These are phyloP conservation scores for Rhineura floridana DNA, from an alignment of 2,113 vertebrate genomes.

Conservation along the genomic window DNA sequence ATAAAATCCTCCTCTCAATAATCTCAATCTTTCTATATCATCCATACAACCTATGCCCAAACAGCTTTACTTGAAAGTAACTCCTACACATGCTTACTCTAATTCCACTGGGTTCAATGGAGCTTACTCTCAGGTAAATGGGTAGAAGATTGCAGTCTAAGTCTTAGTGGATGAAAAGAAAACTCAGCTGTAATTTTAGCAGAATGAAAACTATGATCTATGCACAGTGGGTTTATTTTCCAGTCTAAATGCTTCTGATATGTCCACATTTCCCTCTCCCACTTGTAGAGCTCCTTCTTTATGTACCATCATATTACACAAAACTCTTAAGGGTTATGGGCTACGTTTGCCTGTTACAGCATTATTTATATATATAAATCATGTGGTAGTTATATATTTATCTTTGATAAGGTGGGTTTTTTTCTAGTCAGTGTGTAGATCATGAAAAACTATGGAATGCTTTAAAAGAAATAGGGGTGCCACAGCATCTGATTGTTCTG, in stretches of 20 bases:
- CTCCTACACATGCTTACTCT: not conserved
- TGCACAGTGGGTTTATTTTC: not conserved
- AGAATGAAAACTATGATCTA: not conserved
- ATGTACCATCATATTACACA: conserved; percentile 16
- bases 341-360: conserved; percentile 22
- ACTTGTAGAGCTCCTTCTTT: not conserved
- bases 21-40: not conserved
- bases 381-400: not conserved
- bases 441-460: too few relatives aligned
- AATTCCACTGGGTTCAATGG: not conserved
- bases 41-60: not conserved
- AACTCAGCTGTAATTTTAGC: not conserved
- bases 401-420: not conserved
- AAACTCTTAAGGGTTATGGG: not conserved
- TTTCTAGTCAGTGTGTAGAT: not conserved
- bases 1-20: not conserved
- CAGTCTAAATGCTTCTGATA: not conserved
- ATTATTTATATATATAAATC: not conserved
- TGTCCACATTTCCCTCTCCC: not conserved
- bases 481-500: too few relatives aligned
- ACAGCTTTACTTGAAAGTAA: not conserved
- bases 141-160: too few relatives aligned
- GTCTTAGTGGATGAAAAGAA: not conserved
- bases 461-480: too few relatives aligned
- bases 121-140: not conserved